phyloP scores from a whole-genome alignment of 2,888 invertebrate species.

The Quadroppia sp. region DNA sequence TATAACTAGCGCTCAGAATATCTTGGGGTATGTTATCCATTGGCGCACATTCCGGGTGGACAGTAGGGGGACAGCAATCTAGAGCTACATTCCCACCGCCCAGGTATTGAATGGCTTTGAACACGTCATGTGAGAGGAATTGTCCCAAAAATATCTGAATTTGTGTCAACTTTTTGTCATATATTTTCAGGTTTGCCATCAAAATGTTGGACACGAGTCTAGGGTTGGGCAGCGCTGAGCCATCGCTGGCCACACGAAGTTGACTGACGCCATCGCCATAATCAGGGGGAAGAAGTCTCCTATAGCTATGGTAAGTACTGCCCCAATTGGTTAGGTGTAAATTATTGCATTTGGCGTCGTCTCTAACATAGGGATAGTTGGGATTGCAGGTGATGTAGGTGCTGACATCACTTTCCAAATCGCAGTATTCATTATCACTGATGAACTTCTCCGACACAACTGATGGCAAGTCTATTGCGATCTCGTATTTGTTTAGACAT shows the following conservation, averaged over 20 bases:
- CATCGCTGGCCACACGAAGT: slow-evolving; percentile 57
- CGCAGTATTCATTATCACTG: slow-evolving; percentile 35
- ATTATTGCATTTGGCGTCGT: slow-evolving; percentile 55
- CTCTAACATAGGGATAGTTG: slow-evolving; percentile 44
- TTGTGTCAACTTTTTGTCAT: slow-evolving; percentile 36
- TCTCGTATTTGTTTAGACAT: slow-evolving; percentile 36
- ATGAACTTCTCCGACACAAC: slow-evolving; percentile 26
- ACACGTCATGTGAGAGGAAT: slow-evolving; percentile 86
- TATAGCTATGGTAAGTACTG: slow-evolving; percentile 53
- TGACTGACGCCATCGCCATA: slow-evolving; percentile 58
- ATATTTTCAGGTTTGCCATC: slow-evolving; percentile 34
- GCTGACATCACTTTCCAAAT: slow-evolving; percentile 32
- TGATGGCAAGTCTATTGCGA: slow-evolving; percentile 4
- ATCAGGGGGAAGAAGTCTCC: slow-evolving; percentile 54
- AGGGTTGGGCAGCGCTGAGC: slow-evolving; percentile 53
- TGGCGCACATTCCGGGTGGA: slow-evolving; percentile 42
- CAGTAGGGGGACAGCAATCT: slow-evolving; percentile 31
- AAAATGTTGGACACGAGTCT: slow-evolving; percentile 44
- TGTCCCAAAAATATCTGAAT: slow-evolving; percentile 44
- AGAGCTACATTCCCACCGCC: slow-evolving; percentile 39
- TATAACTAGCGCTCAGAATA: slow-evolving; percentile 14
- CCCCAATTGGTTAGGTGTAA: slow-evolving; percentile 54
- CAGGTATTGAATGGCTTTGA: slow-evolving; percentile 52
- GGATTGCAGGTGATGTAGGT: slow-evolving; percentile 36
- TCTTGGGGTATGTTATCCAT: slow-evolving; percentile 38